Conservation (phyloP, 2,888 invertebrate species). For the Heteropelma amictum region DNA sequence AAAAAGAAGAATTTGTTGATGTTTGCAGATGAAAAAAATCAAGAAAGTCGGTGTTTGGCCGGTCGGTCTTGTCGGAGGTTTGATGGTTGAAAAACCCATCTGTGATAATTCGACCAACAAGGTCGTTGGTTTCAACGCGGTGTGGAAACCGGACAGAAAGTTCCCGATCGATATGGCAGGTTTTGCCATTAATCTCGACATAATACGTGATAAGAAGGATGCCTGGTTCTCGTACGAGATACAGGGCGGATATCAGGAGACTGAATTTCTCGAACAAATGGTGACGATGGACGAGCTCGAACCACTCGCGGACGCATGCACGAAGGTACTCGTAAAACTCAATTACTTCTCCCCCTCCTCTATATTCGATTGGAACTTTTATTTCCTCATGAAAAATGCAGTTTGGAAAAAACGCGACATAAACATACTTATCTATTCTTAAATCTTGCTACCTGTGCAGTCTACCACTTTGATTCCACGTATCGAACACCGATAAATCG, state of each 20-base stretch:
- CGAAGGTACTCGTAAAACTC: constrained; percentile 86
- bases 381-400: not conserved
- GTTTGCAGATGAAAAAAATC: constrained; percentile 87
- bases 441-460: too few relatives aligned
- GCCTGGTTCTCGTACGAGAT: constrained; percentile 91
- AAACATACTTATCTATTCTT: too few relatives aligned
- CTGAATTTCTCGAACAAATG: constrained; percentile 88
- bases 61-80: constrained; percentile 96
- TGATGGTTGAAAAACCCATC: constrained; percentile 94
- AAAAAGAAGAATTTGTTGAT: not conserved
- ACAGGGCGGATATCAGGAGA: constrained; percentile 93
- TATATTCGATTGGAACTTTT: too few relatives aligned
- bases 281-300: constrained; percentile 88
- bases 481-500: too few relatives aligned
- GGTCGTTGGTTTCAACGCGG: constrained; percentile 84
- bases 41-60: constrained; percentile 95
- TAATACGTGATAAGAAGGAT: constrained; percentile 85
- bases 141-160: constrained; percentile 93
- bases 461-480: too few relatives aligned
- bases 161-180: constrained; percentile 99
- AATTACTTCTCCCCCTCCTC: too few relatives aligned
- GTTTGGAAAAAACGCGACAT: not conserved
- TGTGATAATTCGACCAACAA: constrained; percentile 82
- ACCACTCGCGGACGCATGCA: constrained; percentile 93
- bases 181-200: constrained; percentile 90